phyloP scores from a whole-genome alignment of 2,888 invertebrate genomes.

The Oithona nana region DNA sequence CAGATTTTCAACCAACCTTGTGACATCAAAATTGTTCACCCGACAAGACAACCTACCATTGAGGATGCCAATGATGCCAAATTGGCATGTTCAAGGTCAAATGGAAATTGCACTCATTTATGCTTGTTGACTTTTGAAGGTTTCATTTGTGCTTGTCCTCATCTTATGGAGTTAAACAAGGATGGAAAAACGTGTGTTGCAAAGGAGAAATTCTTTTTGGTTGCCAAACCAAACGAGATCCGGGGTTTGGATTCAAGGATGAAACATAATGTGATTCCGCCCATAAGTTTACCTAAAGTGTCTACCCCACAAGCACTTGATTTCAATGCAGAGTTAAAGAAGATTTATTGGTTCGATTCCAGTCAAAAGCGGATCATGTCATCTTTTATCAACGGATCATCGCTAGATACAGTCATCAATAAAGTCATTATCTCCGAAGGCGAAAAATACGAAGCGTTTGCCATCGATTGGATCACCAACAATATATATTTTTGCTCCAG shows the following conservation, averaged over 20 bases:
- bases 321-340: slow-evolving; percentile 34
- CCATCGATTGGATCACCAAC: slow-evolving; percentile 60
- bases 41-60: slow-evolving; percentile 44
- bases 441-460: slow-evolving; percentile 32
- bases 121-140: slow-evolving; percentile 48
- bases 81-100: slow-evolving; percentile 43
- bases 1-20: slow-evolving; percentile 70
- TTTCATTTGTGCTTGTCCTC: slow-evolving; percentile 61
- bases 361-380: slow-evolving; percentile 36
- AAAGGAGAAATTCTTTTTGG: slow-evolving; percentile 57
- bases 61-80: slow-evolving; percentile 26
- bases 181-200: slow-evolving; percentile 46
- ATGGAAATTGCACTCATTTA: slow-evolving; percentile 61
- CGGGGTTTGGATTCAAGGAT: slow-evolving; percentile 63
- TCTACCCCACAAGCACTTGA: slow-evolving; percentile 49
- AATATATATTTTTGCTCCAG: slow-evolving; percentile 50
- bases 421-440: slow-evolving; percentile 42
- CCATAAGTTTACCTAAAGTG: slow-evolving; percentile 50
- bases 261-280: slow-evolving; percentile 57
- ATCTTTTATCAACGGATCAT: slow-evolving; percentile 26
- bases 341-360: slow-evolving; percentile 27
- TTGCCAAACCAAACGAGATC: slow-evolving; percentile 54
- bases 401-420: slow-evolving; percentile 46
- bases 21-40: slow-evolving; percentile 64
- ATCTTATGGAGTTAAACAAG: slow-evolving; percentile 53